Evolutionary conservation across 92 coral and sea anemone genomes (phyloP).

Genomic region (Scolanthus callimorphus): DNA sequence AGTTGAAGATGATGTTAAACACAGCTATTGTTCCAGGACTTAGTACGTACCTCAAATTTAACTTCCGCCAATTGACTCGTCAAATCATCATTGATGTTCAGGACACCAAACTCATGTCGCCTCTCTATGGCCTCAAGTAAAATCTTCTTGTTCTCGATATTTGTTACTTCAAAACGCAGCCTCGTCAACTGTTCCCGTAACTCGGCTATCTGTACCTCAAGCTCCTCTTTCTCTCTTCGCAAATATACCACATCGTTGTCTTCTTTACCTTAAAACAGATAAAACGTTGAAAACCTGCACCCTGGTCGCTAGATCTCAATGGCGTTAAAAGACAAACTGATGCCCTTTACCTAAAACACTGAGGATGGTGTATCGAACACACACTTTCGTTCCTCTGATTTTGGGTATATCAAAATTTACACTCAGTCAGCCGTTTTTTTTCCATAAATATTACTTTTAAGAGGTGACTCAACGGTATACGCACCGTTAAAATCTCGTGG

Average conservation of each 20-base stretch:
- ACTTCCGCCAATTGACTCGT: slow-evolving; percentile 12
- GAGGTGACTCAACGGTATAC: no score
- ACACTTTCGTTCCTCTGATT: no score
- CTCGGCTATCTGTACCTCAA: slow-evolving; percentile 71
- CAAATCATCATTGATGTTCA: slow-evolving; percentile 9
- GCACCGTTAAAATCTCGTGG: no score
- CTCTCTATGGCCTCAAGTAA: slow-evolving; percentile 48
- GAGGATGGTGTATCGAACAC: no score
- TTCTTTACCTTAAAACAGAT: slow-evolving; percentile 16
- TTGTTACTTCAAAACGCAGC: slow-evolving; percentile 67
- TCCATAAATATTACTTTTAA: no score
- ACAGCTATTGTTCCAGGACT: neutral
- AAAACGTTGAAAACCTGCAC: no score
- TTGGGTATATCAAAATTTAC: no score
- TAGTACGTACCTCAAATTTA: slow-evolving; percentile 6
- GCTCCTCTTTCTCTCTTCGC: slow-evolving; percentile 56
- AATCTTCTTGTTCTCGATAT: slow-evolving; percentile 69
- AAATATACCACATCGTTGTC: slow-evolving; percentile 45
- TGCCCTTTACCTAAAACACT: no score
- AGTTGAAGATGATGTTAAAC: neutral
- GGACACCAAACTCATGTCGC: slow-evolving; percentile 1
- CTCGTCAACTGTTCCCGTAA: slow-evolving; percentile 58
- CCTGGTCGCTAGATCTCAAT: no score
- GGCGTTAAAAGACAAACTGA: no score
- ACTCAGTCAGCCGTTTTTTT: no score